Percentiles rank a stretch among this genome's conserved stretches.
These are phyloP conservation scores for Oenanthe oenanthe DNA, from an alignment of 2,113 vertebrate genomes.

Conservation along the genomic window DNA sequence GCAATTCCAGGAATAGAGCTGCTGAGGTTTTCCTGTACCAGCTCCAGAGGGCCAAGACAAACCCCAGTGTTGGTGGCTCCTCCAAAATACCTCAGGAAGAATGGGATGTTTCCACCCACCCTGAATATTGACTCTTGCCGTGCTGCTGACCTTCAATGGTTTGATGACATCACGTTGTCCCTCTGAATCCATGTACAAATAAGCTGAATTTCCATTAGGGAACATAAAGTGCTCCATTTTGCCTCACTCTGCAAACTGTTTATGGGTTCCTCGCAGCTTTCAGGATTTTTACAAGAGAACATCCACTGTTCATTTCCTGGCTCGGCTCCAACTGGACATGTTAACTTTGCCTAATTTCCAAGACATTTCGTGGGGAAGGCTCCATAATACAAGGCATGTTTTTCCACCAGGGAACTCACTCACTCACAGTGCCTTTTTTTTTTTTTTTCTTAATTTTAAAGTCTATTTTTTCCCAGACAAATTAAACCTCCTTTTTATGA, in stretches of 20 bases:
- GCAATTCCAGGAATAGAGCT: slow-evolving; percentile 81
- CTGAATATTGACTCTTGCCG: slow-evolving; percentile 79
- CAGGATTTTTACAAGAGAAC: slow-evolving; percentile 78
- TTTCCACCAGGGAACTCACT: slow-evolving; percentile 74
- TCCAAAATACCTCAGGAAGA: slow-evolving; percentile 68
- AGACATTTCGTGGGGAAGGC: slow-evolving; percentile 73
- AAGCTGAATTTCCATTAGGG: slow-evolving; percentile 80
- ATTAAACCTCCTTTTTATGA: slow-evolving; percentile 76
- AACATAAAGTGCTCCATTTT: slow-evolving; percentile 78
- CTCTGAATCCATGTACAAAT: slow-evolving; percentile 80
- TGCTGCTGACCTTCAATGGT: slow-evolving; percentile 69
- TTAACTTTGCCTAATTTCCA: slow-evolving; percentile 81
- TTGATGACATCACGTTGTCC: slow-evolving; percentile 79
- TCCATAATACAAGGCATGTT: slow-evolving; percentile 69
- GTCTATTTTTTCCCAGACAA: slow-evolving; percentile 76
- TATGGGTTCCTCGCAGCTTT: slow-evolving; percentile 79
- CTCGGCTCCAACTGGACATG: slow-evolving; percentile 71
- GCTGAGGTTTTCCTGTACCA: slow-evolving; percentile 73
- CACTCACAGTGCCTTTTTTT: neutral
- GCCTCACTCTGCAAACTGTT: slow-evolving; percentile 81
- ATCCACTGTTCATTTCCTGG: slow-evolving; percentile 81
- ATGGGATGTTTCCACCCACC: slow-evolving; percentile 79
- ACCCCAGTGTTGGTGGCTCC: slow-evolving; percentile 54
- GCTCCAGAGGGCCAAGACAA: slow-evolving; percentile 74
- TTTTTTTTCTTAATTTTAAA: neutral